Percentiles rank a stretch among this genome's conserved stretches.
phyloP scores from a whole-genome alignment of 2,797 vertebrate genomes.

The Girardinus metallicus region DNA sequence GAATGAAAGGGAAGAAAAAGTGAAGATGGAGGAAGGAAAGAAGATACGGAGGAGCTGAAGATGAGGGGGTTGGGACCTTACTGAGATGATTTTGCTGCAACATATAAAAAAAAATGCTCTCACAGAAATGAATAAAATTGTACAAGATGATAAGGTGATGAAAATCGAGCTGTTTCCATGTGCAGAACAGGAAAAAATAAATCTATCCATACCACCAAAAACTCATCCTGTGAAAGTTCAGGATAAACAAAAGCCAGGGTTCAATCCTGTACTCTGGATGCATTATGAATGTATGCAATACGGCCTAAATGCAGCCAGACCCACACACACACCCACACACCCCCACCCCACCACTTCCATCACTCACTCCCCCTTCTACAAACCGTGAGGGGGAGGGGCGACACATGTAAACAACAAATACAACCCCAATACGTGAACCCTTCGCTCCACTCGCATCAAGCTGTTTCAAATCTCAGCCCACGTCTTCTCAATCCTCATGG shows the following conservation, averaged over 20 bases:
- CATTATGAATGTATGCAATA: conserved; percentile 69
- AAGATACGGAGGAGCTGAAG: conserved; percentile 16
- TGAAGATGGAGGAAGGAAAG: conserved; percentile 25
- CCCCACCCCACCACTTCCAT: conserved; percentile 69
- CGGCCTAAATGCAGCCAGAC: conserved; percentile 71
- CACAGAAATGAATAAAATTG: background rate
- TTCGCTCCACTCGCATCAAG: conserved; percentile 8
- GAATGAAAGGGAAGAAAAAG: conserved; percentile 48
- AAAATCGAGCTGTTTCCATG: conserved; percentile 42
- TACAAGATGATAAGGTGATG: conserved; percentile 4
- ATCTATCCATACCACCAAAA: conserved; percentile 61
- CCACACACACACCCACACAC: conserved; percentile 58
- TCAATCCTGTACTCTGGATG: conserved; percentile 56
- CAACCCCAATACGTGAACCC: conserved; percentile 28
- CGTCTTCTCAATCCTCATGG: conserved; percentile 19
- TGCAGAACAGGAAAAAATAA: conserved; percentile 32
- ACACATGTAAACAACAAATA: conserved; percentile 56
- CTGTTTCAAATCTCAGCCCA: conserved; percentile 12
- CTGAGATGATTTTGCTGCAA: conserved; percentile 43
- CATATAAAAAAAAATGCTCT: conserved; percentile 11
- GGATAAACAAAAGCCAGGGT: conserved; percentile 74
- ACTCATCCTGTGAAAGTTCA: conserved; percentile 47
- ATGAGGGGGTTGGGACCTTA: conserved; percentile 37
- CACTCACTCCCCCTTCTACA: conserved; percentile 63
- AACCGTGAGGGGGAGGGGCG: conserved; percentile 78